Percentiles rank a stretch among this genome's conserved stretches.
Conservation (phyloP, 1,140 invertebrate genomes). For the Formica exsecta region DNA sequence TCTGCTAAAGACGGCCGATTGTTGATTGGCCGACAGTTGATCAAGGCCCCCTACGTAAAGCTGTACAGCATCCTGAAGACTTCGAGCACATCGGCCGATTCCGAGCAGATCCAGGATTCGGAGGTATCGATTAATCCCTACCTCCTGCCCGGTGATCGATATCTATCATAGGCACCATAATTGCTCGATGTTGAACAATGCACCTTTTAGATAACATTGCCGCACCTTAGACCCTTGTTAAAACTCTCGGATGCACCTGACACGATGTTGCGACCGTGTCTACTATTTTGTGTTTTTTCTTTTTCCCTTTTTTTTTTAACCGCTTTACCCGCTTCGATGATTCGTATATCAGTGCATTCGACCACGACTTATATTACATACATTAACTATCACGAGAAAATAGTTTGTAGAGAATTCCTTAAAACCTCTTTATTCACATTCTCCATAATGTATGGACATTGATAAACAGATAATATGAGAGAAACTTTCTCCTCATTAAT, state of each 20-base stretch:
- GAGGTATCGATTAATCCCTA: constrained; percentile 81
- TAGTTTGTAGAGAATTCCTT: constrained; percentile 14
- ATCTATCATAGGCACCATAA: constrained; percentile 51
- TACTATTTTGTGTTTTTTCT: constrained; percentile 33
- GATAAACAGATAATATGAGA: background rate
- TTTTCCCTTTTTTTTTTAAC: background rate
- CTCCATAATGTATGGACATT: background rate
- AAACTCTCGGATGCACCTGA: constrained; percentile 40
- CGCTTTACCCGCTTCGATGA: constrained; percentile 57
- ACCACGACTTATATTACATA: background rate
- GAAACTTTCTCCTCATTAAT: background rate
- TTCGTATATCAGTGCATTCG: constrained; percentile 18
- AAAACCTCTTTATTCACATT: background rate
- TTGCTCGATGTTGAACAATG: constrained; percentile 74
- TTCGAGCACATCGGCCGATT: constrained; percentile 94
- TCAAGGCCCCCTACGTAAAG: constrained; percentile 98
- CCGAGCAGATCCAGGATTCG: constrained; percentile 88
- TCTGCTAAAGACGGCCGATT: constrained; percentile 72
- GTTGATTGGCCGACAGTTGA: constrained; percentile 89
- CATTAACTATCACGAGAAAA: background rate
- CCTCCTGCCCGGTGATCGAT: constrained; percentile 56
- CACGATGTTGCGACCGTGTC: constrained; percentile 56
- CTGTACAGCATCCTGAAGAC: constrained; percentile 98
- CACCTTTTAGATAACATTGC: constrained; percentile 64
- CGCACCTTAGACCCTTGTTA: constrained; percentile 63